Conservation (phyloP, 1,140 invertebrate genomes). For the Scylla paramamosain region DNA sequence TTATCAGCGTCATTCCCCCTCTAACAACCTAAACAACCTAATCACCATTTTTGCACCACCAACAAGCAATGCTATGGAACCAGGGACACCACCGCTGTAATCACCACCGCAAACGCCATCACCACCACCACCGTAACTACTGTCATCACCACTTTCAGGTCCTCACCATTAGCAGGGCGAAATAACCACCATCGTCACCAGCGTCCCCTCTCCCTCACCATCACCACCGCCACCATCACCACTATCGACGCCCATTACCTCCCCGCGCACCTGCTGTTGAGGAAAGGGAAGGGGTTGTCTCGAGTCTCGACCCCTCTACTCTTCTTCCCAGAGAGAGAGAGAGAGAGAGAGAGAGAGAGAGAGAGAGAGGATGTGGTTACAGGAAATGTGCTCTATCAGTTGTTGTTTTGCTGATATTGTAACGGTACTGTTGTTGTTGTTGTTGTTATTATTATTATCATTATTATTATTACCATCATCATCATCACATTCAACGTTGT, state of each 20-base stretch:
- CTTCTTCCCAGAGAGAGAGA: conserved; percentile 26
- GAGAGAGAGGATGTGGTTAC: conserved; percentile 31
- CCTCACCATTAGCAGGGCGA: not conserved
- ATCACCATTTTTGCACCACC: not conserved
- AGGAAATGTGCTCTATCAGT: not conserved
- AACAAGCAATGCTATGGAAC: not conserved
- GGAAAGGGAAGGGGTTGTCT: too few relatives aligned
- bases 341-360: conserved; percentile 51
- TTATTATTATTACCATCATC: too few relatives aligned
- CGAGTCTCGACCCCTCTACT: not conserved
- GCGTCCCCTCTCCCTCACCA: not conserved
- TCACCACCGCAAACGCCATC: too few relatives aligned
- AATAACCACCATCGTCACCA: conserved; percentile 11
- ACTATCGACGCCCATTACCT: not conserved
- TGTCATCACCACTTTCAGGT: not conserved
- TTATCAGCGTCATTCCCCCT: not conserved
- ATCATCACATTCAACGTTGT: too few relatives aligned
- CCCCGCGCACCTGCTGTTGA: not conserved
- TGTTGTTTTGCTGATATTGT: too few relatives aligned
- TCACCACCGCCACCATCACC: not conserved
- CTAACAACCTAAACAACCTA: not conserved
- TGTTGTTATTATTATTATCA: not conserved
- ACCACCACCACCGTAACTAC: not conserved
- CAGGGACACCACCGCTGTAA: not conserved
- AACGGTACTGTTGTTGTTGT: too few relatives aligned